Percentiles rank a stretch among this genome's conserved stretches.
These are phyloP conservation scores for Eupithecia insigniata DNA, from an alignment of 2,888 invertebrate genomes.

Conservation along the genomic window DNA sequence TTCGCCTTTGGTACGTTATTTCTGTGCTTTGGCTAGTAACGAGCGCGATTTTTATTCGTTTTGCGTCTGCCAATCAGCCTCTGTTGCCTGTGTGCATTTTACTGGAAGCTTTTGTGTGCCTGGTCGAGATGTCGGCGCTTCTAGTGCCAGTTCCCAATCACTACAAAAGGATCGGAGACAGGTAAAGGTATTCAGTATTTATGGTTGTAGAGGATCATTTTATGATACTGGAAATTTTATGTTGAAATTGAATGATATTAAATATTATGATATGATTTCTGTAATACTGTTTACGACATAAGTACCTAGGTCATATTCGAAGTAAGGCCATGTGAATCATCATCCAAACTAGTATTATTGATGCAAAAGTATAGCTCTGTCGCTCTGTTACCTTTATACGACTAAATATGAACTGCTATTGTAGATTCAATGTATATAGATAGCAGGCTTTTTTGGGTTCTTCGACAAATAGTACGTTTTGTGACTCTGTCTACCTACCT, in stretches of 20 bases:
- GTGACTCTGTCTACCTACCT: background rate
- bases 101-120: conserved; percentile 15
- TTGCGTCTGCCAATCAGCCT: conserved; percentile 40
- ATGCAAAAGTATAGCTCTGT: too few relatives aligned
- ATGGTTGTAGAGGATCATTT: background rate
- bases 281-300: background rate
- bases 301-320: background rate
- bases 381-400: too few relatives aligned
- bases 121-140: conserved; percentile 22
- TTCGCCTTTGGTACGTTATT: background rate
- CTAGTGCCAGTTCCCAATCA: conserved; percentile 11
- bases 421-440: background rate
- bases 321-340: background rate
- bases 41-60: conserved; percentile 37
- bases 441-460: background rate
- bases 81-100: conserved; percentile 25
- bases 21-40: conserved; percentile 33
- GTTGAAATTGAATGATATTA: too few relatives aligned
- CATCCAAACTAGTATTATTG: too few relatives aligned
- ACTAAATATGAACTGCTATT: background rate
- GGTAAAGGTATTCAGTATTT: background rate
- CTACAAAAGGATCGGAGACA: background rate
- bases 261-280: background rate
- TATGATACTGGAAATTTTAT: background rate
- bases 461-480: background rate